phyloP scores from a whole-genome alignment of 1,140 invertebrate genomes.

The Aphelinus atriplicis region DNA sequence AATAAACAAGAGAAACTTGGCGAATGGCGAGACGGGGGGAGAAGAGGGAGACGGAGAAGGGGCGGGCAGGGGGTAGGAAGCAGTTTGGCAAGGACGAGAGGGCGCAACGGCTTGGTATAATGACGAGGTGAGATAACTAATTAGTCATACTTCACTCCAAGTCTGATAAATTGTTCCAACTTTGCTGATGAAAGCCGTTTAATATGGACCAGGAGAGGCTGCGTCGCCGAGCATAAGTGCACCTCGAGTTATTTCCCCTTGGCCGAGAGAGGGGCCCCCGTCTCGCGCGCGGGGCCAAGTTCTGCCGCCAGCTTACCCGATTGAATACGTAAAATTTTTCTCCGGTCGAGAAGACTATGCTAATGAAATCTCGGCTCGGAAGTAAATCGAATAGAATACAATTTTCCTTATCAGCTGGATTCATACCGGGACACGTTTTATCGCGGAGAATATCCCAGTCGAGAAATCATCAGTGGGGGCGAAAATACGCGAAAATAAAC shows the following conservation, averaged over 20 bases:
- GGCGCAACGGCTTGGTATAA: slow-evolving; percentile 45
- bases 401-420: too few species aligned
- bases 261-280: too few species aligned
- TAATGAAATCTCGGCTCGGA: too few species aligned
- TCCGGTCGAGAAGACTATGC: not conserved
- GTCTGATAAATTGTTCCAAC: slow-evolving; percentile 59
- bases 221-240: not conserved
- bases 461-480: too few species aligned
- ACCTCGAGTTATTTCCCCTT: slow-evolving; percentile 46
- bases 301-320: not conserved
- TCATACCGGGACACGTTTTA: too few species aligned
- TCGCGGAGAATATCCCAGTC: too few species aligned
- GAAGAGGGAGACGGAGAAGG: not conserved
- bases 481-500: too few species aligned
- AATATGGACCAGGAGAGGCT: slow-evolving; percentile 50
- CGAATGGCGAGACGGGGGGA: not conserved
- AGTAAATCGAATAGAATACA: too few species aligned
- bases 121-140: slow-evolving; percentile 56
- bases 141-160: slow-evolving; percentile 60
- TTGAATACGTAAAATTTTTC: slow-evolving; percentile 47
- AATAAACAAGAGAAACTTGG: not conserved
- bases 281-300: too few species aligned
- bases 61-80: not conserved
- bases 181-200: slow-evolving; percentile 57
- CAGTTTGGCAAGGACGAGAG: slow-evolving; percentile 31